phyloP scores from a whole-genome alignment of 1,140 invertebrate genomes.

The Drosophila subpulchrella region DNA sequence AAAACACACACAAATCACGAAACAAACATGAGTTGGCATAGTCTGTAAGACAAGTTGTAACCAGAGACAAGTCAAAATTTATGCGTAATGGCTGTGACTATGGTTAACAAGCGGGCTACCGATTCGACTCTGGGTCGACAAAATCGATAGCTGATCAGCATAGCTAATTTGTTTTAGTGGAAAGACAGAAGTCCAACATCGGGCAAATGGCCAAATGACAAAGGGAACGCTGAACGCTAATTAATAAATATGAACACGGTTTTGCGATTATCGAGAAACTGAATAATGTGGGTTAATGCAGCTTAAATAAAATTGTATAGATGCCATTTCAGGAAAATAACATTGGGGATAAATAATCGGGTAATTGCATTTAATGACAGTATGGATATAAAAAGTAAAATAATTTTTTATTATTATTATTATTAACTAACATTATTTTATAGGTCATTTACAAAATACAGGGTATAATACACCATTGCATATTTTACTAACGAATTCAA shows the following conservation, averaged over 20 bases:
- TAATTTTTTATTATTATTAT: too few species aligned
- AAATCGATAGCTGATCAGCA: slow-evolving; percentile 58
- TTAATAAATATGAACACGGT: slow-evolving; percentile 28
- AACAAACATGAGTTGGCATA: slow-evolving; percentile 27
- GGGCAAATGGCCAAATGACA: slow-evolving; percentile 36
- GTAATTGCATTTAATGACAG: too few species aligned
- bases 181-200: slow-evolving; percentile 10
- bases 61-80: slow-evolving; percentile 55
- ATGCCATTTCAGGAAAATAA: slow-evolving; percentile 1
- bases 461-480: too few species aligned
- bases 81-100: slow-evolving; percentile 48
- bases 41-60: slow-evolving; percentile 50
- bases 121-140: slow-evolving; percentile 45
- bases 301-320: slow-evolving; percentile 11
- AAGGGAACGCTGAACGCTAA: slow-evolving; percentile 11
- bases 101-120: slow-evolving; percentile 50
- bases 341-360: background rate
- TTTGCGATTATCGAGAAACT: slow-evolving; percentile 22
- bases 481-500: background rate
- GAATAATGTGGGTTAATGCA: slow-evolving; percentile 32
- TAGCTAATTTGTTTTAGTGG: slow-evolving; percentile 42
- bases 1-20: slow-evolving; percentile 21
- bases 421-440: too few species aligned
- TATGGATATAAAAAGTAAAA: too few species aligned
- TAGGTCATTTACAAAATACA: too few species aligned